phyloP scores from a whole-genome alignment of 2,113 vertebrate genomes.

The Sprattus sprattus region DNA sequence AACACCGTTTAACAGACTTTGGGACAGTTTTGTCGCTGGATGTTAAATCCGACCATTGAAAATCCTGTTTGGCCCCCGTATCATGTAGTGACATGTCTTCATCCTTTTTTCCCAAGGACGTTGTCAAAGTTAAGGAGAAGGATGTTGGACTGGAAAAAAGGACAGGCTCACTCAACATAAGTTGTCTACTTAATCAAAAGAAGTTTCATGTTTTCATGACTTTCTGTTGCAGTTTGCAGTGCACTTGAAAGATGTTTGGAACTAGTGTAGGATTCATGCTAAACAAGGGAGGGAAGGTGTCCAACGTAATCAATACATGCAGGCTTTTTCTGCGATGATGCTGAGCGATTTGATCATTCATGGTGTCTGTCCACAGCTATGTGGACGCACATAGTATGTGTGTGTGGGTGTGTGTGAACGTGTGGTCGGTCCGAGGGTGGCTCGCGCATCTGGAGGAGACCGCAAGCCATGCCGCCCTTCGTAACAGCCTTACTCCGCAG shows the following conservation, averaged over 20 bases:
- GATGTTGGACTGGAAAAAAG: background rate
- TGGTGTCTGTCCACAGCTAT: conserved; percentile 20
- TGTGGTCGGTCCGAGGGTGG: background rate
- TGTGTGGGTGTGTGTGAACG: no score
- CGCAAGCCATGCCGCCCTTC: background rate
- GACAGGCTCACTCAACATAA: background rate
- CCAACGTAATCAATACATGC: background rate
- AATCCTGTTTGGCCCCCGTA: conserved; percentile 69
- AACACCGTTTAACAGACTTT: conserved; percentile 53
- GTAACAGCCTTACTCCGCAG: background rate
- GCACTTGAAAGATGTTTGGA: background rate
- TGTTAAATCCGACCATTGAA: conserved; percentile 66
- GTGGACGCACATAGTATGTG: no score
- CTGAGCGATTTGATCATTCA: background rate
- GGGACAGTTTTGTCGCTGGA: conserved; percentile 66
- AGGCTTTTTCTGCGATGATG: background rate
- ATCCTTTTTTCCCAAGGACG: conserved; percentile 37
- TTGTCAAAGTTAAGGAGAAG: background rate
- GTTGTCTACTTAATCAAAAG: background rate
- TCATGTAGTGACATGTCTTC: conserved; percentile 57
- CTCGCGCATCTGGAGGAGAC: background rate
- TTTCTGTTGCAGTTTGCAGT: background rate
- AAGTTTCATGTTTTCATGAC: conserved; percentile 33
- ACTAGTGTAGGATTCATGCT: background rate
- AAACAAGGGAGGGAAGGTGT: background rate